phyloP scores from a whole-genome alignment of 1,140 invertebrate species.

The Heliconius nattereri region DNA sequence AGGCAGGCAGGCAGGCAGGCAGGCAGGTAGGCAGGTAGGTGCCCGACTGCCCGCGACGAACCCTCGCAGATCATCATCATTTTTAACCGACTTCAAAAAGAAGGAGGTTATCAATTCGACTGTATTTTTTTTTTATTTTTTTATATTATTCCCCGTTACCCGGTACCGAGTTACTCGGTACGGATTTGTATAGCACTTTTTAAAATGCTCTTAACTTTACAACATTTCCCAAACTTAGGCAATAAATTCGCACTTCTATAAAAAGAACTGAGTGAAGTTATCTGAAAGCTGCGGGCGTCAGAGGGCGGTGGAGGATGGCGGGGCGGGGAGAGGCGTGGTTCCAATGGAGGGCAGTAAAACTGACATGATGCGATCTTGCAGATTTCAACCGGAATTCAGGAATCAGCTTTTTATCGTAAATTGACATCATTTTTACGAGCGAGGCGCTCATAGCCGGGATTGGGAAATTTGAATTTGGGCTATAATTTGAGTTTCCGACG shows the following conservation, averaged over 20 bases:
- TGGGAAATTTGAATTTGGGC: slow-evolving; percentile 49
- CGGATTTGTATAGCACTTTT: slow-evolving; percentile 49
- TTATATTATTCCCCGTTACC: slow-evolving; percentile 42
- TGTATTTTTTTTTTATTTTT: too few species aligned
- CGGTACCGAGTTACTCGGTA: slow-evolving; percentile 23
- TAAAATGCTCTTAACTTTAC: slow-evolving; percentile 58
- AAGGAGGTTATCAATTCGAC: too few species aligned
- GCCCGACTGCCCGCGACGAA: slow-evolving; percentile 1
- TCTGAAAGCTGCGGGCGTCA: background rate
- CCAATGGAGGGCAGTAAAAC: slow-evolving; percentile 41
- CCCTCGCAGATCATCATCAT: slow-evolving; percentile 33
- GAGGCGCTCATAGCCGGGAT: slow-evolving; percentile 45
- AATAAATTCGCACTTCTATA: slow-evolving; percentile 59
- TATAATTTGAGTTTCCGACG: slow-evolving; percentile 35
- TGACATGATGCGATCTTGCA: slow-evolving; percentile 46
- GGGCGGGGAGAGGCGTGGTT: background rate
- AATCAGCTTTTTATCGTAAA: slow-evolving; percentile 64
- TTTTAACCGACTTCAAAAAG: too few species aligned
- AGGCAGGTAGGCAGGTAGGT: background rate
- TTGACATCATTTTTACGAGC: slow-evolving; percentile 65
- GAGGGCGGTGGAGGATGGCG: slow-evolving; percentile 7
- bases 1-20: too few species aligned
- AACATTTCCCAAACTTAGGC: slow-evolving; percentile 52
- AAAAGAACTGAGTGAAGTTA: slow-evolving; percentile 28
- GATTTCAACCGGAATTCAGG: slow-evolving; percentile 46